Evolutionary conservation across 2,113 vertebrate genomes (phyloP), one percentile per base, ranked within the genome.

Genomic region (Leucosticte australis): DNA sequence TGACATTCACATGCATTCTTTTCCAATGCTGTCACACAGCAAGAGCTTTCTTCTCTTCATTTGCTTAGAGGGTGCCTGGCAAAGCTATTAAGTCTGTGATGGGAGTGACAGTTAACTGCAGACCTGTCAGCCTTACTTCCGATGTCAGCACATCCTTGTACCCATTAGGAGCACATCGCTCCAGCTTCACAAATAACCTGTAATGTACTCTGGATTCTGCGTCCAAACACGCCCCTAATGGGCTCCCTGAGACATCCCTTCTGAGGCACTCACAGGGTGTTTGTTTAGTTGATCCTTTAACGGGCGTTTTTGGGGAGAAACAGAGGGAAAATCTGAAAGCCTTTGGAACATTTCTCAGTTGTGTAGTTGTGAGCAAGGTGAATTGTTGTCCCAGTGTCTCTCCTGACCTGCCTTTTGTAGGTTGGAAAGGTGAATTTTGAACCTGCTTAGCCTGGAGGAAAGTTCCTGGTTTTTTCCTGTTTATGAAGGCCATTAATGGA

Each of bases 11-110:
- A 96, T 95, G 96, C 95, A 96, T 98, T 97, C 97, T 96, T 97
- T 93, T 91, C 78, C 97, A 97, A 91, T 96, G 95, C 98, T 98
- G 98, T 98, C 98, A 98, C 95, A 97, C 96, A 95, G 97, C 96
- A 94, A 97, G 96, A 96, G 98, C 98, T 97, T 97, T 98, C 96
- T 97, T 97, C 97, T 97, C 98, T 97, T 97, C 97, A 81, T 98
- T 97, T 97, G 98, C 97, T 98, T 95, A 96, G 98, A 98, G 98
- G 95, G 96, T 97, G 97, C 98, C 98, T 98, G 97, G 97, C 97
- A 97, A 98, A 98, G 98, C 98, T 98, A 98, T 98, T 98, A 98
- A 98, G 97, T 94, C 89, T 97, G 98, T 97, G 98, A 98, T 97
- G 97, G 96, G 96, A 97, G 97, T 98, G 98, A 98, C 98, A 98